These are phyloP conservation scores for Muscina levida DNA, from an alignment of 2,888 invertebrate genomes.

Conservation along the genomic window DNA sequence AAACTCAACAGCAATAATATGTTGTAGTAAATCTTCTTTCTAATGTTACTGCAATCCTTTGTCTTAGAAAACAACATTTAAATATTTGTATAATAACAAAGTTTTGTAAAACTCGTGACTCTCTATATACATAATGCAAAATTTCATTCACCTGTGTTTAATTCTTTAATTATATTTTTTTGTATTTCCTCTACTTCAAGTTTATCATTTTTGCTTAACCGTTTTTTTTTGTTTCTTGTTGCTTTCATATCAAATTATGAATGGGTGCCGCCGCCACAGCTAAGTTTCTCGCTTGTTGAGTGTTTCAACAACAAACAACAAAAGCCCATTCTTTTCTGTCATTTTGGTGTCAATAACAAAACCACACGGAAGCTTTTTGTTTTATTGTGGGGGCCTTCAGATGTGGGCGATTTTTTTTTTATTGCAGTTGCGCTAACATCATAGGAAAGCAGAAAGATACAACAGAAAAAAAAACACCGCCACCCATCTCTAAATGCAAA, in stretches of 20 bases:
- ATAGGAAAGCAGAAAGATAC: background rate
- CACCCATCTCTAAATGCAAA: background rate
- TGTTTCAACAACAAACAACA: slow-evolving; percentile 37
- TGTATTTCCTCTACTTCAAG: too few species aligned
- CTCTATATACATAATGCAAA: too few species aligned
- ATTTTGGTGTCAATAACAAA: slow-evolving; percentile 42
- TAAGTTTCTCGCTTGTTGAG: background rate
- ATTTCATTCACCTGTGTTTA: too few species aligned
- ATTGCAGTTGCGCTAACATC: background rate
- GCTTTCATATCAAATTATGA: slow-evolving; percentile 1
- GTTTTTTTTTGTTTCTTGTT: background rate
- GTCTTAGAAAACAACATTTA: too few species aligned
- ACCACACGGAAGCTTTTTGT: slow-evolving; percentile 59
- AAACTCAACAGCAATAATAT: too few species aligned
- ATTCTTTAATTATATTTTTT: too few species aligned
- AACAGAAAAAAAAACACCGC: background rate
- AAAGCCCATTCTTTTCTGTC: slow-evolving; percentile 19
- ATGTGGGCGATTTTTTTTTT: background rate
- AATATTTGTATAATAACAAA: too few species aligned
- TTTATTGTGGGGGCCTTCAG: slow-evolving; percentile 1
- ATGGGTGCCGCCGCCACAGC: slow-evolving; percentile 1
- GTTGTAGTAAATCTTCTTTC: too few species aligned
- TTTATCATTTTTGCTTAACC: background rate
- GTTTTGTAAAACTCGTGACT: too few species aligned
- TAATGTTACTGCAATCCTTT: too few species aligned